phyloP scores from a whole-genome alignment of 2,113 vertebrate genomes.

The Dipodomys ordii region DNA sequence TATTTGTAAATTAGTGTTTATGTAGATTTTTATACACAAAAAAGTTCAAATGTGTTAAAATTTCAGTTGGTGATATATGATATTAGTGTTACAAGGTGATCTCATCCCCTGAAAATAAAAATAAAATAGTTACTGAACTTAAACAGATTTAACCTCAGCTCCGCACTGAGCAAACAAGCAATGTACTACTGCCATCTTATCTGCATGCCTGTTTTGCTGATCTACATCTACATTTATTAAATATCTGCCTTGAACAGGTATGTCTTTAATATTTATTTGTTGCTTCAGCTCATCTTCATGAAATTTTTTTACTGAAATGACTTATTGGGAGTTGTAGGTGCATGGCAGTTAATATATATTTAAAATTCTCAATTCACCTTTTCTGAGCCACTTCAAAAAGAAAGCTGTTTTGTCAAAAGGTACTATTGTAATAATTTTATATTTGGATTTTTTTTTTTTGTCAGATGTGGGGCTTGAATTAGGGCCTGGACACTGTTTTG shows the following conservation, averaged over 20 bases:
- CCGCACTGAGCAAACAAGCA: not conserved
- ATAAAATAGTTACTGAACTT: slow-evolving; percentile 17
- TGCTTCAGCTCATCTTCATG: slow-evolving; percentile 61
- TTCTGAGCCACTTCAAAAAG: slow-evolving; percentile 66
- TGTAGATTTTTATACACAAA: slow-evolving; percentile 35
- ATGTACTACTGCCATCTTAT: not conserved
- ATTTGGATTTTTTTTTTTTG: slow-evolving; percentile 46
- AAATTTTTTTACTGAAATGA: slow-evolving; percentile 62
- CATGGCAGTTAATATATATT: slow-evolving; percentile 47
- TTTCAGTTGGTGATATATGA: slow-evolving; percentile 37
- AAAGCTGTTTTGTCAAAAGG: slow-evolving; percentile 38
- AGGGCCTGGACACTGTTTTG: no score
- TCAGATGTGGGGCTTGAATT: no score
- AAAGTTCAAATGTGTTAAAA: not conserved
- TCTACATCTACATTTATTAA: not conserved
- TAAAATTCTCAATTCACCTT: slow-evolving; percentile 45
- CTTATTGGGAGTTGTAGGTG: slow-evolving; percentile 50
- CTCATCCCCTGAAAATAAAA: slow-evolving; percentile 12
- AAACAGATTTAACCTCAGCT: not conserved
- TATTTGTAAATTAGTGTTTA: slow-evolving; percentile 48
- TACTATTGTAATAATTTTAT: not conserved
- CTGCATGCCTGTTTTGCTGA: not conserved
- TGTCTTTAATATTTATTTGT: slow-evolving; percentile 53
- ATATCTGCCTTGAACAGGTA: slow-evolving; percentile 30
- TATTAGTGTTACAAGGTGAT: slow-evolving; percentile 37